phyloP scores from a whole-genome alignment of 2,113 vertebrate species.

The cat (Felis catus) region F.catus_Fca126_mat1.0 CM031413.1:85559001-85559500 shows the following conservation, averaged over 20 bases:
- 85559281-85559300: not conserved
- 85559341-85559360: not conserved
- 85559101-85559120: not conserved
- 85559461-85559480: slow-evolving; percentile 37
- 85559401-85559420: not conserved
- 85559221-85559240: not conserved
- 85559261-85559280: not conserved
- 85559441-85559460: not conserved
- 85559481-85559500: slow-evolving; percentile 28
- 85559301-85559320: not conserved
- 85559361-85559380: not conserved
- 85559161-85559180: not conserved
- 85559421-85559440: slow-evolving; percentile 16
- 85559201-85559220: not conserved
- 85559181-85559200: not conserved
- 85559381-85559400: not conserved
- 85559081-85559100: not conserved
- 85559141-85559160: not conserved
- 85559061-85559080: not conserved
- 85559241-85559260: not conserved
- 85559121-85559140: not conserved
- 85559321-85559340: not conserved
- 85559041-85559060: not conserved
- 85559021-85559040: not conserved
- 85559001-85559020: not conserved